Conservation (phyloP, 2,113 vertebrate genomes). For the Pluvialis apricaria region DNA sequence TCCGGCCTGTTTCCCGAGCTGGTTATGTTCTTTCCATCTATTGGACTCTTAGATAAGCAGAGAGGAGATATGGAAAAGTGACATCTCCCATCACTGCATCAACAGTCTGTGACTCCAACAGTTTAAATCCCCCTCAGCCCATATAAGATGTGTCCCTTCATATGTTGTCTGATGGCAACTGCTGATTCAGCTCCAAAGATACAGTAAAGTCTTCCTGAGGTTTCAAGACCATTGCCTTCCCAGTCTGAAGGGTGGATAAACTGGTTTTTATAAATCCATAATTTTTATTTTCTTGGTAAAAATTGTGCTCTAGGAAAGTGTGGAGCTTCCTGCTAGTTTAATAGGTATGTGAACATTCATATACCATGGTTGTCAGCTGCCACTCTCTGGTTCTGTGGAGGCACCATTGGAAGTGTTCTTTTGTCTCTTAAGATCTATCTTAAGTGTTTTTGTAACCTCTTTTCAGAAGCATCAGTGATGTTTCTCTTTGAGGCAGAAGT, state of each 20-base stretch:
- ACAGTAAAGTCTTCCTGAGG: not conserved
- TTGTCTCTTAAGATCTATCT: not conserved
- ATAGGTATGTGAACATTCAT: not conserved
- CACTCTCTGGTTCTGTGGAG: not conserved
- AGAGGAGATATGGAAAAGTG: not conserved
- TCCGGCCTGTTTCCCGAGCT: not conserved
- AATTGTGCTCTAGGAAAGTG: not conserved
- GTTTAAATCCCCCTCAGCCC: not conserved
- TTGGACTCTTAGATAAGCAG: not conserved
- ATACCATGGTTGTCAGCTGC: not conserved
- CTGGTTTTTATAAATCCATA: not conserved
- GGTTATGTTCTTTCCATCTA: not conserved
- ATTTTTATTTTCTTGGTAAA: not conserved
- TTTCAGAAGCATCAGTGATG: not conserved
- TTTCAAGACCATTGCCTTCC: not conserved
- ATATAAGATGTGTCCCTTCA: not conserved
- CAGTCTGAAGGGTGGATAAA: rapidly evolving
- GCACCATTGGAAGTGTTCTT: not conserved
- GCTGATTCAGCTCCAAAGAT: not conserved
- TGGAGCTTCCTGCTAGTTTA: not conserved
- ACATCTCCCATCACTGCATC: not conserved
- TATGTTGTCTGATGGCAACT: not conserved
- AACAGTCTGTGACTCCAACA: not conserved
- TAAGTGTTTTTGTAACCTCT: not conserved
- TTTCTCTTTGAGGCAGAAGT: not conserved